Evolutionary conservation across 2,888 invertebrate species (phyloP).

Genomic region (Oligia fasciuncula): DNA sequence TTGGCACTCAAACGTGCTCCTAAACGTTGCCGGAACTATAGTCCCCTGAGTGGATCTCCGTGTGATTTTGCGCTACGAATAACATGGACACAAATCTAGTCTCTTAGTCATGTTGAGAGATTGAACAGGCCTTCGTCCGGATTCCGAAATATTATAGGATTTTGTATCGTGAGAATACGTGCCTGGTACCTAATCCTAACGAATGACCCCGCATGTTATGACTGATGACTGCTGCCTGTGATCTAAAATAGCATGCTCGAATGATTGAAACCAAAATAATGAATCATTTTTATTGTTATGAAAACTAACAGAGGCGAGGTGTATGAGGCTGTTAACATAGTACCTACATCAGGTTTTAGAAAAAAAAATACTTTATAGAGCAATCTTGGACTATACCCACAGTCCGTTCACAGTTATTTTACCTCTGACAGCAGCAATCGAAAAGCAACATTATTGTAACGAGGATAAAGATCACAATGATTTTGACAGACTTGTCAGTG

Average conservation of each 20-base stretch:
- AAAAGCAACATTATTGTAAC: background rate
- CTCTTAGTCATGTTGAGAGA: slow-evolving; percentile 28
- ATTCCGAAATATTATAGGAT: slow-evolving; percentile 45
- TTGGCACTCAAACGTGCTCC: background rate
- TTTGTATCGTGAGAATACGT: slow-evolving; percentile 34
- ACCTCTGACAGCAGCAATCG: background rate
- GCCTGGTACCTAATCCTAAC: slow-evolving; percentile 17
- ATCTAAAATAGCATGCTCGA: slow-evolving; percentile 2
- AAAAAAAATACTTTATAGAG: background rate
- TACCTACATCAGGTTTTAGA: background rate
- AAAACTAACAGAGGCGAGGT: background rate
- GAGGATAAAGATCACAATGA: background rate
- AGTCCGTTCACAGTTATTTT: background rate
- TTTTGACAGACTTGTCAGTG: no score
- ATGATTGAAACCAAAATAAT: slow-evolving; percentile 23
- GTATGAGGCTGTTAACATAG: no score
- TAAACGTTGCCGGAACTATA: background rate
- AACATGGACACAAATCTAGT: slow-evolving; percentile 14
- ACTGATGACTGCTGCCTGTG: slow-evolving; percentile 38
- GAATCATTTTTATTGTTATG: background rate
- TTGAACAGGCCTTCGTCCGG: slow-evolving; percentile 19
- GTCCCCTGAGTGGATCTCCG: slow-evolving; percentile 14
- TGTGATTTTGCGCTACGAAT: slow-evolving; percentile 32
- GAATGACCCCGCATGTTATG: slow-evolving; percentile 20
- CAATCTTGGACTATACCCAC: background rate